phyloP scores from a whole-genome alignment of 2,888 invertebrate genomes.

The Tanytarsus gracilentus region DNA sequence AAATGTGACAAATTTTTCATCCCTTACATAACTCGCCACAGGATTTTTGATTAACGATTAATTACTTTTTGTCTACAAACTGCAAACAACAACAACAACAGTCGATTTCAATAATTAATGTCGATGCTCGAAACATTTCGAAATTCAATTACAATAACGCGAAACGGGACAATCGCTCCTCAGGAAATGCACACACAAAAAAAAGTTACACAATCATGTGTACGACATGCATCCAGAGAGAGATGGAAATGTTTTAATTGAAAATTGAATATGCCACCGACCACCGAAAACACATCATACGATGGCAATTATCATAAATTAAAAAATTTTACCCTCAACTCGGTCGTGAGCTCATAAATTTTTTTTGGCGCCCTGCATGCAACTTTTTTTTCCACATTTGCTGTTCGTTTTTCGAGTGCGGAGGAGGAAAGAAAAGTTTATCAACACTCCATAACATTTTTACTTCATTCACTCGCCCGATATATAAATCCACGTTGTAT shows the following conservation, averaged over 20 bases:
- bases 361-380: slow-evolving; percentile 1
- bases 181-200: too few relatives aligned
- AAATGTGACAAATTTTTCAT: too few relatives aligned
- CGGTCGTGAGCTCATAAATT: background rate
- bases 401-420: background rate
- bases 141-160: too few relatives aligned
- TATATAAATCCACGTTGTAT: too few relatives aligned
- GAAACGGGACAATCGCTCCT: too few relatives aligned
- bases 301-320: slow-evolving; percentile 25
- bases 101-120: background rate
- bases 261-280: slow-evolving; percentile 10
- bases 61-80: background rate
- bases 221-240: too few relatives aligned
- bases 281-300: slow-evolving; percentile 2
- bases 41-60: background rate
- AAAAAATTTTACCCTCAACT: slow-evolving; percentile 12
- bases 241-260: background rate
- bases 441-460: slow-evolving; percentile 17
- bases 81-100: too few relatives aligned
- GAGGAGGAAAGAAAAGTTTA: background rate
- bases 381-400: background rate
- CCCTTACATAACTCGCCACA: background rate
- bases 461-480: too few relatives aligned
- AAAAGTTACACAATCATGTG: too few relatives aligned
- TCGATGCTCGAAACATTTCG: too few relatives aligned